Evolutionary conservation across 2,888 invertebrate genomes (phyloP).

Genomic region (Torymus tubicola): DNA sequence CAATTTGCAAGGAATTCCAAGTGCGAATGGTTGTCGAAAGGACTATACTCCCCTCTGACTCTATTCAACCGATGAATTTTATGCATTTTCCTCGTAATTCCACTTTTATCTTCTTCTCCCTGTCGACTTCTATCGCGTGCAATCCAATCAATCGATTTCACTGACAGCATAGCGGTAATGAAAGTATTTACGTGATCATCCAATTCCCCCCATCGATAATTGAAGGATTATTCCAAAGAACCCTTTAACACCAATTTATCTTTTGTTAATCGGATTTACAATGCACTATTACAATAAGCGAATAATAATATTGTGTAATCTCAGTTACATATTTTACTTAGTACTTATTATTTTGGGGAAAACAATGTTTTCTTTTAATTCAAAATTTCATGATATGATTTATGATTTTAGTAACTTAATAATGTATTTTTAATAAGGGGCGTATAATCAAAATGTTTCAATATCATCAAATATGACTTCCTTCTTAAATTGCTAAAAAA

Average conservation of each 20-base stretch:
- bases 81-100: slow-evolving; percentile 12
- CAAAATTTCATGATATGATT: too few relatives aligned
- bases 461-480: too few relatives aligned
- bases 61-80: neutral
- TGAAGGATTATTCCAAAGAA: slow-evolving; percentile 10
- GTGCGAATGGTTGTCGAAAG: slow-evolving; percentile 7
- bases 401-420: too few relatives aligned
- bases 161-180: slow-evolving; percentile 12
- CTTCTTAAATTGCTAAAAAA: neutral
- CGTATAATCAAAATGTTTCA: too few relatives aligned
- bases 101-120: slow-evolving; percentile 1
- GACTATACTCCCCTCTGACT: neutral
- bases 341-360: too few relatives aligned
- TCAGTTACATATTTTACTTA: too few relatives aligned
- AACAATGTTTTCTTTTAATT: too few relatives aligned
- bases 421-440: too few relatives aligned
- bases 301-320: too few relatives aligned
- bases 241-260: neutral
- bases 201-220: neutral
- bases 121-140: neutral
- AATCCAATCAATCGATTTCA: slow-evolving; percentile 26
- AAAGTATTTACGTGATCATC: slow-evolving; percentile 17
- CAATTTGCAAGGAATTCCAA: neutral
- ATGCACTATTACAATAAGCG: too few relatives aligned
- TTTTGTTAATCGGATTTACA: neutral